These are phyloP conservation scores for Andrena cerasifolii DNA, from an alignment of 1,140 invertebrate species.

Conservation along the genomic window DNA sequence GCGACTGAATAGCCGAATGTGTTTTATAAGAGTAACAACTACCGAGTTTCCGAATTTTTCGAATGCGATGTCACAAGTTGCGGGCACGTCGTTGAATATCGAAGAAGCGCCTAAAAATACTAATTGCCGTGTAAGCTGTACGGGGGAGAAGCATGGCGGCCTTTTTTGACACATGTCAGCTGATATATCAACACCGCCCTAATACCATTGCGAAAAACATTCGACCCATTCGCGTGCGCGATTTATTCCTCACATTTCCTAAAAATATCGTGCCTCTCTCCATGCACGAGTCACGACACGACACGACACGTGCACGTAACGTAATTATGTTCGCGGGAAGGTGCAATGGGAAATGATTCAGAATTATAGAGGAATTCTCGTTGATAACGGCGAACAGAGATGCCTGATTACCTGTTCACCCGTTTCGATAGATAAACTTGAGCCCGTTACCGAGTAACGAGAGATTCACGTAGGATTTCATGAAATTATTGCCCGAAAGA, in stretches of 20 bases:
- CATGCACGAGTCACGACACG: too few species aligned
- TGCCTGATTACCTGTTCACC: neutral
- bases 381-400: neutral
- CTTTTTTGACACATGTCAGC: slow-evolving; percentile 43
- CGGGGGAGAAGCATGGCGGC: neutral
- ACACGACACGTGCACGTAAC: neutral
- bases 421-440: neutral
- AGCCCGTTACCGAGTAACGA: neutral
- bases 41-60: neutral
- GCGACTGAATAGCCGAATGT: neutral
- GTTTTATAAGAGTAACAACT: neutral
- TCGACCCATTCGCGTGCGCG: neutral
- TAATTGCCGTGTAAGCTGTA: neutral
- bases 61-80: neutral
- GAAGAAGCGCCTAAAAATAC: neutral
- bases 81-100: neutral
- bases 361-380: neutral
- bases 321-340: neutral
- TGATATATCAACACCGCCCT: slow-evolving; percentile 22
- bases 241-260: neutral
- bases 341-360: neutral
- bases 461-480: neutral
- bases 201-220: slow-evolving; percentile 5
- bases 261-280: neutral
- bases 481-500: neutral